A percentile compares a stretch with the other conserved stretches of the same genome.
phyloP scores from a whole-genome alignment of 2,888 invertebrate species.

The Entomobrya proxima region DNA sequence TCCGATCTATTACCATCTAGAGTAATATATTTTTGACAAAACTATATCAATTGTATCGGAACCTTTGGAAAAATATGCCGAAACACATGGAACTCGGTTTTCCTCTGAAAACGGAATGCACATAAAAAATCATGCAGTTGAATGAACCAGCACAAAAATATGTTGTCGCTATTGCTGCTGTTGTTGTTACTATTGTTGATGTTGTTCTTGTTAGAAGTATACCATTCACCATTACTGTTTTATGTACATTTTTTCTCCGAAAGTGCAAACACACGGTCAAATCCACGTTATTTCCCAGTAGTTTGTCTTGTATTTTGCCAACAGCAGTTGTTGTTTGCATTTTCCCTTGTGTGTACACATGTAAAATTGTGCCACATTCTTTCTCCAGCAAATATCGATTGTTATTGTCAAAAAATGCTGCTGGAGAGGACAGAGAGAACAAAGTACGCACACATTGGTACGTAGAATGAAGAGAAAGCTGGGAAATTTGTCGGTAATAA shows the following conservation, averaged over 20 bases:
- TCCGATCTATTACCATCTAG: neutral
- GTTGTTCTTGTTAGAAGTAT: no score
- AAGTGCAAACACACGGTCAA: neutral
- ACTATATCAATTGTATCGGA: no score
- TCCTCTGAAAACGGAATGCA: neutral
- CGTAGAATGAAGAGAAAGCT: neutral
- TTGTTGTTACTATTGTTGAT: no score
- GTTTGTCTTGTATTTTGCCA: no score
- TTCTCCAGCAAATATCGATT: neutral
- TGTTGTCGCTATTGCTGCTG: neutral
- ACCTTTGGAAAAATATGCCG: no score
- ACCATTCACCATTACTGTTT: no score
- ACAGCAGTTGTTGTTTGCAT: neutral
- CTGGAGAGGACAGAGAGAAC: neutral
- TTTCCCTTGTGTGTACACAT: neutral
- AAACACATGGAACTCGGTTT: no score
- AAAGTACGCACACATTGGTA: no score
- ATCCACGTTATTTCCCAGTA: no score
- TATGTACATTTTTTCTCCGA: neutral
- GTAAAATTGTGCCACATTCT: neutral
- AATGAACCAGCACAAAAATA: neutral
- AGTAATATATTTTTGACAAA: neutral
- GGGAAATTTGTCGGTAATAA: neutral
- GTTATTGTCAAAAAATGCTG: neutral
- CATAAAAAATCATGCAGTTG: conserved; percentile 34